Evolutionary conservation across 2,888 invertebrate genomes (phyloP).

Genomic region (Abrostola tripartita): DNA sequence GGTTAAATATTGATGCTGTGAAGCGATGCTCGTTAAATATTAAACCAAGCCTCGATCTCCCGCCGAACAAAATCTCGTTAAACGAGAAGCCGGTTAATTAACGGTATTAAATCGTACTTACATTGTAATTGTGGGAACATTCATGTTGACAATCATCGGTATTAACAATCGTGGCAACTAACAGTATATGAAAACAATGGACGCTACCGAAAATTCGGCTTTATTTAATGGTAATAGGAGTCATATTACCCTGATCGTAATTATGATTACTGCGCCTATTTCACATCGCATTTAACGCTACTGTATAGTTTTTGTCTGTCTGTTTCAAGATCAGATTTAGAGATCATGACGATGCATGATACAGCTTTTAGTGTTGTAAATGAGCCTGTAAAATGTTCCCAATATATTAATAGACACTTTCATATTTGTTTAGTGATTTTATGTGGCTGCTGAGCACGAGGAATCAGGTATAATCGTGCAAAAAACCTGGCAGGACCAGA

Average conservation of each 20-base stretch:
- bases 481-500: too few relatives aligned
- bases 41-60: constrained; percentile 27
- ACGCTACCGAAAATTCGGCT: constrained; percentile 12
- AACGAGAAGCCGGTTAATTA: constrained; percentile 56
- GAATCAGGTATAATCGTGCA: too few relatives aligned
- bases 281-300: constrained; percentile 22
- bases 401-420: neutral
- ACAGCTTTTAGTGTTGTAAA: constrained; percentile 15
- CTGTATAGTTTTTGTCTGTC: constrained; percentile 37
- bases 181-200: constrained; percentile 17
- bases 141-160: constrained; percentile 49
- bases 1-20: constrained; percentile 20
- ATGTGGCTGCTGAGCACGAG: too few relatives aligned
- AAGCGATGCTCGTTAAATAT: constrained; percentile 34
- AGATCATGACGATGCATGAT: constrained; percentile 26
- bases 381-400: constrained; percentile 5
- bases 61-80: constrained; percentile 45
- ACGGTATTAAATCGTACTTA: constrained; percentile 61
- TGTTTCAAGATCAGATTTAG: constrained; percentile 33
- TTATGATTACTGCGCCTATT: constrained; percentile 6
- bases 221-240: neutral
- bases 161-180: constrained; percentile 42
- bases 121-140: constrained; percentile 58
- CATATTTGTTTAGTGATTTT: neutral
- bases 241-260: constrained; percentile 3